Percentiles rank a stretch among this genome's conserved stretches.
These are phyloP conservation scores for Coranthus polyacanthus DNA, from an alignment of 2,797 vertebrate genomes.

Conservation along the genomic window DNA sequence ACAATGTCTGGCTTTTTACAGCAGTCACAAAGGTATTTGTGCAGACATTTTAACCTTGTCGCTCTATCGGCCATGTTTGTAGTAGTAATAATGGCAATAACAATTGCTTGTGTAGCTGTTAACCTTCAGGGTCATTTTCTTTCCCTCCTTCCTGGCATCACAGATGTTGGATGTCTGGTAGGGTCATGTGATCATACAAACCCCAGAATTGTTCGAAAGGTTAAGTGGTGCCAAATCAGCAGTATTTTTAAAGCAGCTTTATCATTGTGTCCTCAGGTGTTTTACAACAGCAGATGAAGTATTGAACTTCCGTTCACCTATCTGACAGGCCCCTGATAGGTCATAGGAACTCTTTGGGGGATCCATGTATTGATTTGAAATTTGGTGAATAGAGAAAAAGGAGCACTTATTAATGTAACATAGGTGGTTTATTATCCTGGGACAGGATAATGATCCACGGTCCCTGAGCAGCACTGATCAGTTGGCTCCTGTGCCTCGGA, in stretches of 20 bases:
- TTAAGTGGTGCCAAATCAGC: conserved; percentile 57
- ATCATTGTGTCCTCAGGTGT: conserved; percentile 50
- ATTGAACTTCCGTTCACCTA: conserved; percentile 52
- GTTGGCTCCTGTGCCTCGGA: conserved; percentile 48
- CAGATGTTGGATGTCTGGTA: conserved; percentile 13
- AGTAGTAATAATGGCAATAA: background rate
- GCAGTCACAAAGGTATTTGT: background rate
- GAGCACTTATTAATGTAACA: conserved; percentile 65
- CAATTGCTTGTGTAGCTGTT: background rate
- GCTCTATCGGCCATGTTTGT: background rate
- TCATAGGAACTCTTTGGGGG: conserved; percentile 39
- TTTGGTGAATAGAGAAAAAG: conserved; percentile 54
- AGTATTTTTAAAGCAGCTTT: conserved; percentile 43
- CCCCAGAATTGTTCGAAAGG: conserved; percentile 22
- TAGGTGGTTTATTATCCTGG: conserved; percentile 59
- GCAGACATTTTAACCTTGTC: background rate
- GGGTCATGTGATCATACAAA: conserved; percentile 25
- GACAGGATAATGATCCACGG: conserved; percentile 62
- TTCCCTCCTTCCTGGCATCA: background rate
- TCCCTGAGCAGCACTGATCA: conserved; percentile 58
- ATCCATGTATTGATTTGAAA: conserved; percentile 69
- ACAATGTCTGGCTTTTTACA: background rate
- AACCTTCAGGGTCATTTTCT: background rate
- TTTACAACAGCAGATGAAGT: conserved; percentile 55
- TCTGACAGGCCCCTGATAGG: conserved; percentile 56